phyloP scores from a whole-genome alignment of 2,888 invertebrate species.

The Neuroscelio doddi region DNA sequence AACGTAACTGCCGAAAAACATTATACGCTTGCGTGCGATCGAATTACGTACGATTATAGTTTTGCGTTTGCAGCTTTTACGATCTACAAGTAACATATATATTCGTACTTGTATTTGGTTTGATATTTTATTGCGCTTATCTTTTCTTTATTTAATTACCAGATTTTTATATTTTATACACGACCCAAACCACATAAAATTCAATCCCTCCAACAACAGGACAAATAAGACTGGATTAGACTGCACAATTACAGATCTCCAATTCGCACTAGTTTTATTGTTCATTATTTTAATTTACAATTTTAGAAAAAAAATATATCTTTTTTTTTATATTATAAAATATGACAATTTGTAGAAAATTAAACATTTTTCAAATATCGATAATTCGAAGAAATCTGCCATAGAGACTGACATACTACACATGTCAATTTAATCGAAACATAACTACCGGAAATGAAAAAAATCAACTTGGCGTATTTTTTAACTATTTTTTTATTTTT shows the following conservation, averaged over 20 bases:
- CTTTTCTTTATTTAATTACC: slow-evolving; percentile 21
- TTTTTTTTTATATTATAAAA: no score
- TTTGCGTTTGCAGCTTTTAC: slow-evolving; percentile 16
- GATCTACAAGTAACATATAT: background rate
- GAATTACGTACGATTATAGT: slow-evolving; percentile 32
- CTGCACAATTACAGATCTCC: slow-evolving; percentile 23
- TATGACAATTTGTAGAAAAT: no score
- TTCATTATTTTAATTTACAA: no score
- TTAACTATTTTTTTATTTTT: slow-evolving; percentile 34
- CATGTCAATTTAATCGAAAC: slow-evolving; percentile 34
- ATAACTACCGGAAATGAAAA: background rate
- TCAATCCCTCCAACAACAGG: background rate
- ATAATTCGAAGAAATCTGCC: no score
- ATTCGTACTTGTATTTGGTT: slow-evolving; percentile 13
- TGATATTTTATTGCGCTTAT: slow-evolving; percentile 18
- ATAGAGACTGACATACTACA: slow-evolving; percentile 26
- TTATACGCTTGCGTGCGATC: slow-evolving; percentile 30
- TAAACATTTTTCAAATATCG: no score
- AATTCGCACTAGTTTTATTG: no score
- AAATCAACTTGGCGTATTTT: background rate
- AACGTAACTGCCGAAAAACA: slow-evolving; percentile 31
- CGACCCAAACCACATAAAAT: background rate
- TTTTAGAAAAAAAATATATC: no score
- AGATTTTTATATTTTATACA: background rate
- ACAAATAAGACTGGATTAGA: slow-evolving; percentile 35